Base-by-base conservation (phyloP, 2,888 invertebrate species). In the Bhutanitis thaidina region DNA sequence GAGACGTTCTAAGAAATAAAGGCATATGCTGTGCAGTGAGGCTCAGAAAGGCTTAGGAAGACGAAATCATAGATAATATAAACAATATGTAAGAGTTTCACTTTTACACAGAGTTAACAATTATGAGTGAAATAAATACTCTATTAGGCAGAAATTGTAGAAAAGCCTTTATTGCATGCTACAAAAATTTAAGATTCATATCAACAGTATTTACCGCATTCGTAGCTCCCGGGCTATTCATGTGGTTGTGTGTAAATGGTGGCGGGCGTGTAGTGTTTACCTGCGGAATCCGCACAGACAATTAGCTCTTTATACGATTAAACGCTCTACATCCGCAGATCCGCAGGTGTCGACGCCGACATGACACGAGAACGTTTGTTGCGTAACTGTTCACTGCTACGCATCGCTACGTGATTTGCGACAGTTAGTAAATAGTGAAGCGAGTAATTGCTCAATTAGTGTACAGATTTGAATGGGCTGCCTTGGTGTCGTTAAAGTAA, bases 241-340 rank as follows among this genome's bases (percentile, higher is more conserved):
- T 51, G 48, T 59, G 64, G 64, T 65, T 53, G 68, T 71, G 74
- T 73, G 75, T 71, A 75, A 80, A 77, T 69, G 72, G 66, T 65
- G 65, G 62, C 65, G 65, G 65, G 67, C 45, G 53, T 74, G 80
- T 80, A 76, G 77, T 86, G 83, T 87, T 87, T 88, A 86, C 87
- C 79, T 80, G 79, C 73, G 83, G 82, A 80, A 84, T 86, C 80
- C 82, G 75, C 59, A 78, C 84, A 84, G 84, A 86, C 89, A 89
- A 89, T 89, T 89, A 89, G 79, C 86, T 80, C 79, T 80, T 80
- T 78, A 84, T 79, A 67, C 80, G 88, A 88, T 89, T 88, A 88
- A 80, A 78, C 69, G 70, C 71, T 65, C 65, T 62, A 59, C 67
- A 69, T 71, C 71, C 74, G 69, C 77, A 80, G 76, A 69, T 71